A percentile compares a stretch with the other conserved stretches of the same genome.
phyloP scores from a whole-genome alignment of 2,888 invertebrate species.

The Melanophora roralis region DNA sequence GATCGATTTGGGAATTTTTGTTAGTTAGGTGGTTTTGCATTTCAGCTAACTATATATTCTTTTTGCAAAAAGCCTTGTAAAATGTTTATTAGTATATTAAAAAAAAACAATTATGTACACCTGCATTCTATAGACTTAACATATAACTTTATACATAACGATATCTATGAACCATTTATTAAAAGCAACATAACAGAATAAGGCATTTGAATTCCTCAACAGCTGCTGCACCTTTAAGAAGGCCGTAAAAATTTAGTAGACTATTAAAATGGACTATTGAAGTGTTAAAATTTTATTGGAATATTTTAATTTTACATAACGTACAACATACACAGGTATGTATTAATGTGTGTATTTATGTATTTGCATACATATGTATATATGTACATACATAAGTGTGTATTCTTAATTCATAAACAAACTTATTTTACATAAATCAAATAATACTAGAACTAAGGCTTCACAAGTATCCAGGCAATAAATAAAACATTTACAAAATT shows the following conservation, averaged over 20 bases:
- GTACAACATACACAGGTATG: too few species aligned
- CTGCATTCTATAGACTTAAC: slow-evolving; percentile 4
- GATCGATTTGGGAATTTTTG: too few species aligned
- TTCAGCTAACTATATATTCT: too few species aligned
- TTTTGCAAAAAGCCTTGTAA: too few species aligned
- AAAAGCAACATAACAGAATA: background rate
- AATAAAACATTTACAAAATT: background rate
- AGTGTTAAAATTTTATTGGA: too few species aligned
- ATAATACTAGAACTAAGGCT: slow-evolving; percentile 24
- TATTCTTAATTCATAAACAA: slow-evolving; percentile 26
- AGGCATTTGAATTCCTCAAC: background rate
- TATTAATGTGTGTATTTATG: too few species aligned
- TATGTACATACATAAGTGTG: background rate
- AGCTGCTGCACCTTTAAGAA: slow-evolving; percentile 14
- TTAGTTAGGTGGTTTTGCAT: too few species aligned
- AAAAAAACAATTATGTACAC: background rate
- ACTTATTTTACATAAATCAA: slow-evolving; percentile 34
- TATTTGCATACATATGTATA: background rate
- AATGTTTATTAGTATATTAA: too few species aligned
- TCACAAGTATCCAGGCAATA: slow-evolving; percentile 24
- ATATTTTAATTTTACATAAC: too few species aligned
- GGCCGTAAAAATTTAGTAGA: background rate
- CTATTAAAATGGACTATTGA: slow-evolving; percentile 9
- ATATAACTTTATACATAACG: slow-evolving; percentile 19
- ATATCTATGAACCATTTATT: background rate